phyloP scores from a whole-genome alignment of 2,888 invertebrate species.

The Stenoptilia bipunctidactyla region DNA sequence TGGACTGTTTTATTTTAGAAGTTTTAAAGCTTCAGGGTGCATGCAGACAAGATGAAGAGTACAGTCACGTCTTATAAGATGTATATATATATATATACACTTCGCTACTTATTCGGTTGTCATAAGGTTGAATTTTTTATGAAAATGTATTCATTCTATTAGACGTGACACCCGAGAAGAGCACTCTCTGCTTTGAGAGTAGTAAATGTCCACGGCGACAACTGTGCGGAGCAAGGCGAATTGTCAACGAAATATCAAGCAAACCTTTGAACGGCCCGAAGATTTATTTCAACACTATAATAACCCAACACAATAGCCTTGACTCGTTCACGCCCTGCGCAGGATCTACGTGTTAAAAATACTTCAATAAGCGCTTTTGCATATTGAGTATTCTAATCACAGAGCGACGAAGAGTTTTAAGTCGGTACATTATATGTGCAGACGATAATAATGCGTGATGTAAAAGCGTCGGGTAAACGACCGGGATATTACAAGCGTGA shows the following conservation, averaged over 20 bases:
- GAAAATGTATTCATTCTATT: no score
- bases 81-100: no score
- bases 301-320: constrained; percentile 36
- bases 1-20: constrained; percentile 21
- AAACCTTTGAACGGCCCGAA: constrained; percentile 17
- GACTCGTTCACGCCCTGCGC: constrained; percentile 33
- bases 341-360: constrained; percentile 30
- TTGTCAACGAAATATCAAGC: neutral
- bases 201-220: constrained; percentile 39
- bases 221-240: constrained; percentile 15
- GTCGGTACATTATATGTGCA: no score
- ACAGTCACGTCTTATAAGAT: constrained; percentile 27
- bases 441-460: no score
- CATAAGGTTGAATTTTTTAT: no score
- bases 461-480: no score
- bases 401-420: no score
- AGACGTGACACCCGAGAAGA: no score
- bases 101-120: no score
- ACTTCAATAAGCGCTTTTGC: constrained; percentile 20
- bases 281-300: constrained; percentile 26
- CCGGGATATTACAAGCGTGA: no score
- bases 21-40: constrained; percentile 22
- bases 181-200: constrained; percentile 39
- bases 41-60: constrained; percentile 32
- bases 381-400: no score